Evolutionary conservation across 2,888 invertebrate genomes (phyloP), one percentile per base, ranked within the genome.

Genomic region (Isotomurus palustris): DNA sequence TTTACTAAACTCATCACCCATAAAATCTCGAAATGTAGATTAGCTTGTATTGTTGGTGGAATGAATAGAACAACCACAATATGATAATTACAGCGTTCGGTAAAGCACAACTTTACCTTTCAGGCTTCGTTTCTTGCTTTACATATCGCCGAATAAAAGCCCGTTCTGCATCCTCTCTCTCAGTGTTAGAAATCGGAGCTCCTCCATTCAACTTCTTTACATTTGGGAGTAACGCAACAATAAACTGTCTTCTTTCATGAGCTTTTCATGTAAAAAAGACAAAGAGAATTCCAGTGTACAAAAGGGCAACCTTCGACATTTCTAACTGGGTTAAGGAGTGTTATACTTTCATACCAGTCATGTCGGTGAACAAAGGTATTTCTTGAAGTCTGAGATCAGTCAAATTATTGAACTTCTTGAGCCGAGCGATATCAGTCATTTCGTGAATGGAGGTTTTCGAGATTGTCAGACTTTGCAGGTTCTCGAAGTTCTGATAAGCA

Each of bases 101-200:
- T n/a, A n/a, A n/a, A n/a, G n/a, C n/a, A n/a, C n/a, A n/a, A n/a
- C n/a, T n/a, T 74, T 71, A 86, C 88, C 89, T 85, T 68, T 85
- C 83, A 10, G 91, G 91, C 35, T 87, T 81, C 72, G 89, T 88
- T 56, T 85, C 83, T 76, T 88, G 88, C 1, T 89, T 86, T 72
- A 87, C 86, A 75, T 89, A 94, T 74, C 90, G 86, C 58, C 95
- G 82, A 71, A 95, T 90, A 76, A 94, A 95, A 65, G 92, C 90
- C 60, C 94, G 80, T 75, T 95, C 95, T 14, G 94, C 89, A 73
- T 91, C 88, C 75, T 93, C 92, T 57, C 93, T 81, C 75, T 95
- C 95, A 69, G 88, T 87, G 0, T 80, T 81, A 32, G 85, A 84
- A 68, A 95, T 90, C 14, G 82, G 82, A 19, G 88, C 89, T 56